Base-by-base conservation (phyloP, 2,113 vertebrate genomes). In the Phycodurus eques region DNA sequence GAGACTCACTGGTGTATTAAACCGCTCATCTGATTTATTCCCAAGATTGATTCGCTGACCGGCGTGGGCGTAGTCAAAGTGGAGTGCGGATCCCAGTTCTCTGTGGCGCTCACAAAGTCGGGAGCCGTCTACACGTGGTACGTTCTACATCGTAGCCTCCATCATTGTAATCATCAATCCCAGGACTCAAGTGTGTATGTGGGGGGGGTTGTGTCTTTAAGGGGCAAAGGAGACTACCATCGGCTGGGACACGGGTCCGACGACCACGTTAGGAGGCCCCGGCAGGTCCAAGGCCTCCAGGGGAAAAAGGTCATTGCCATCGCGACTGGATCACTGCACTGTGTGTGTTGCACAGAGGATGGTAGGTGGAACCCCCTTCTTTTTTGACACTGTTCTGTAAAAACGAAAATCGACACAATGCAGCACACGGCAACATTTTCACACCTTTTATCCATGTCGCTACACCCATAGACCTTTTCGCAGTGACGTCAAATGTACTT, bases 141-240 rank as follows among this genome's bases (percentile, higher is more conserved):
- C n/a, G 91, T 84, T 44, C n/a, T 14, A 4, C 22, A 1, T 19
- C 3, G 2, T 6, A n/a, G 7, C 14, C 66, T 6, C 43, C 11
- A 3, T 35, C 35, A 19, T 11, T 1, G 2, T n/a, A 17, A 53
- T 47, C 20, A 5, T 1, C 19, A 2, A 57, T 8, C 19, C n/a
- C 8, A 8, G 5, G 22, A 59, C 17, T 78, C 1, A 59, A 17
- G 5, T 31, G 14, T 35, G 31, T 8, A 5, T 35, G n/a, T n/a
- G n/a, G 12, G 14, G 13, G 27, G 27, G 27, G 27, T 27, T 68
- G n/a, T 19, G 11, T 71, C 2, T 51, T 43, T 47, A 2, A 99
- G 97, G 98, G 98, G 98, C 35, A 99, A 99, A 92, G 97, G 97
- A 5, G 98, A 99, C 83, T 99, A 99, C 74, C 98, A 99, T 80